Evolutionary conservation across 2,888 invertebrate genomes (phyloP), one percentile per base, ranked within the genome.

Genomic region (Pristionchus entomophagus): DNA sequence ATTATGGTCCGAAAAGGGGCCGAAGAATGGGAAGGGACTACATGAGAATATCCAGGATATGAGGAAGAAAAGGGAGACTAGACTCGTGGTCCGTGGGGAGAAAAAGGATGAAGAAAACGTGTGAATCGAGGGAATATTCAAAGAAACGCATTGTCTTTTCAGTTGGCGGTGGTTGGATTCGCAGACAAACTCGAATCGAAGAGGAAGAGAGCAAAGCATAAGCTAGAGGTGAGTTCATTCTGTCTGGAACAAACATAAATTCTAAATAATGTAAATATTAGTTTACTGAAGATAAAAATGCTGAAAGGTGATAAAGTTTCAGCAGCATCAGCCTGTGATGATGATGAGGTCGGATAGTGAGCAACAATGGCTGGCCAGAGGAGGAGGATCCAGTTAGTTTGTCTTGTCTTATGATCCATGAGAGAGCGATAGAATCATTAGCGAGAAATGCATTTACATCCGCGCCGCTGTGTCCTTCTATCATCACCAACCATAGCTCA

Each of bases 151-250:
- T n/a, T n/a, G n/a, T n/a, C n/a, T n/a, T n/a, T 91, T 78, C 87
- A 92, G 90, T 87, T 93, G n/a, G 93, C 93, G 2, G 91, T 93
- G 3, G 93, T 93, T 12, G 93, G 93, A 10, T 93, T 93, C 82
- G 93, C 92, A 12, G 93, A 93, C 86, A 93, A 93, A 86, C 32
- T 93, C 51, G 91, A 91, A 14, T 89, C 89, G 14, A 89, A 89
- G 51, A 78, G 90, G 49, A 56, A 90, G 45, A 59, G 90, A 1
- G 56, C 56, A 26, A 82, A 41, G 59, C 35, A 59, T 12, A 82
- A 82, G 59, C 17, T 29, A 14, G 41, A 82, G 38, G 82, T 82
- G 19, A 29, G 38, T 41, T 26, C 45, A 45, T 45, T 45, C 45
- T 10, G 45, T 45, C n/a, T n/a, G n/a, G n/a, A n/a, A n/a, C n/a